Percentiles rank a stretch among this genome's conserved stretches.
These are phyloP conservation scores for Beaufortia kweichowensis DNA, from an alignment of 2,113 vertebrate genomes.

Conservation along the genomic window DNA sequence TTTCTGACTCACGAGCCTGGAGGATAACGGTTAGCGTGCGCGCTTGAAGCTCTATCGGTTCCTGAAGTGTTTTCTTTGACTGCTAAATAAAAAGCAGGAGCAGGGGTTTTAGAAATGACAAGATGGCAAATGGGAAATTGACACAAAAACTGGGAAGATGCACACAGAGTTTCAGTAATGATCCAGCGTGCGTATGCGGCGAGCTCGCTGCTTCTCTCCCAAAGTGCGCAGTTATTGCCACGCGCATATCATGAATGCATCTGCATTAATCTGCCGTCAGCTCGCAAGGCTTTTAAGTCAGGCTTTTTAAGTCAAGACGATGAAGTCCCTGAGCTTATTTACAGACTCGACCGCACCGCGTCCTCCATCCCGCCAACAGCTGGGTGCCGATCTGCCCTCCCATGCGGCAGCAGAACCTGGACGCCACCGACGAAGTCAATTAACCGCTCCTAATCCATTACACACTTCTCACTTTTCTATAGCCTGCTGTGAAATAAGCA, in stretches of 20 bases:
- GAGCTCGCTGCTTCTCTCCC: slow-evolving; percentile 34
- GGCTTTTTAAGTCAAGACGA: too few relatives aligned
- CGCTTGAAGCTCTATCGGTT: background rate
- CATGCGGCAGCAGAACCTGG: slow-evolving; percentile 5
- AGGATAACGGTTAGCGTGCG: background rate
- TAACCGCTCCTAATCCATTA: slow-evolving; percentile 30
- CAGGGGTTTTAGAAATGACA: slow-evolving; percentile 1
- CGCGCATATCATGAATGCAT: slow-evolving; percentile 66
- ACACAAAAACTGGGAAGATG: slow-evolving; percentile 19
- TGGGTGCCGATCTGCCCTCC: slow-evolving; percentile 23
- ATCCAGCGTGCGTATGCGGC: slow-evolving; percentile 11
- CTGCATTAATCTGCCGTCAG: slow-evolving; percentile 61
- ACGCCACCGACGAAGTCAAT: slow-evolving; percentile 13
- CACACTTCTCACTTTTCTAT: slow-evolving; percentile 32
- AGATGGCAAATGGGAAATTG: slow-evolving; percentile 35
- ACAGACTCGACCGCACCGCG: slow-evolving; percentile 25
- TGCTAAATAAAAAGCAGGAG: slow-evolving; percentile 24
- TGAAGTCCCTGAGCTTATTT: slow-evolving; percentile 56
- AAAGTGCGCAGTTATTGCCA: slow-evolving; percentile 46
- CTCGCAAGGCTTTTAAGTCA: background rate
- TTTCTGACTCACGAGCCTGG: slow-evolving; percentile 6
- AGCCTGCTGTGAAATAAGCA: slow-evolving; percentile 29
- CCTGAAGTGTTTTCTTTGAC: background rate
- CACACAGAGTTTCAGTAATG: slow-evolving; percentile 50
- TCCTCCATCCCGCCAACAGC: slow-evolving; percentile 21